Percentiles rank a stretch among this genome's conserved stretches.
Evolutionary conservation across 2,797 vertebrate genomes (phyloP).

Genomic region (Enteromius afrohamiltoni): DNA sequence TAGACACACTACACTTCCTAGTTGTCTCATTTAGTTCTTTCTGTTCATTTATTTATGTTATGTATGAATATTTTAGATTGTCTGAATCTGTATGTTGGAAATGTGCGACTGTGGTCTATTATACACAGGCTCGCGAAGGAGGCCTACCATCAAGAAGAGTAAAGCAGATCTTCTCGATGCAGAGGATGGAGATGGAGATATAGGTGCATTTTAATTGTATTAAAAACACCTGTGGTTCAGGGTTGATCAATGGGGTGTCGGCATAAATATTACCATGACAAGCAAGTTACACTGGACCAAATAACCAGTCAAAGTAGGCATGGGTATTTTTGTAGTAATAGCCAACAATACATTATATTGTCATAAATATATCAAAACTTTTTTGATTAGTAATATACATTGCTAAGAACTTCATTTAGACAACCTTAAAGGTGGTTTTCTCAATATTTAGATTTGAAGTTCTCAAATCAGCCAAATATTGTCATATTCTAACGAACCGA

Average conservation of each 20-base stretch:
- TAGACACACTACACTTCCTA: not conserved
- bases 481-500: no score
- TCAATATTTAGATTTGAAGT: no score
- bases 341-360: no score
- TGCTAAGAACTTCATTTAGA: no score
- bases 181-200: slow-evolving; percentile 89
- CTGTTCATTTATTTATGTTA: not conserved
- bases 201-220: slow-evolving; percentile 79
- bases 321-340: no score
- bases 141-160: slow-evolving; percentile 90
- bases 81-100: not conserved
- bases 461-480: no score
- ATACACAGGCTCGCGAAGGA: slow-evolving; percentile 84
- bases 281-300: no score
- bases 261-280: not conserved
- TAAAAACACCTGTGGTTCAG: not conserved
- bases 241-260: not conserved
- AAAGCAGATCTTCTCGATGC: slow-evolving; percentile 91
- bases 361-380: no score
- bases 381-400: no score
- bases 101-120: slow-evolving; percentile 6
- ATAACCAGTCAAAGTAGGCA: no score
- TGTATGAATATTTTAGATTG: slow-evolving; percentile 8
- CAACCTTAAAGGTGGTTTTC: no score
- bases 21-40: not conserved